Percentiles rank a stretch among this genome's conserved stretches.
Evolutionary conservation across 2,113 vertebrate genomes (phyloP).

Genomic region (Bombycilla garrulus): DNA sequence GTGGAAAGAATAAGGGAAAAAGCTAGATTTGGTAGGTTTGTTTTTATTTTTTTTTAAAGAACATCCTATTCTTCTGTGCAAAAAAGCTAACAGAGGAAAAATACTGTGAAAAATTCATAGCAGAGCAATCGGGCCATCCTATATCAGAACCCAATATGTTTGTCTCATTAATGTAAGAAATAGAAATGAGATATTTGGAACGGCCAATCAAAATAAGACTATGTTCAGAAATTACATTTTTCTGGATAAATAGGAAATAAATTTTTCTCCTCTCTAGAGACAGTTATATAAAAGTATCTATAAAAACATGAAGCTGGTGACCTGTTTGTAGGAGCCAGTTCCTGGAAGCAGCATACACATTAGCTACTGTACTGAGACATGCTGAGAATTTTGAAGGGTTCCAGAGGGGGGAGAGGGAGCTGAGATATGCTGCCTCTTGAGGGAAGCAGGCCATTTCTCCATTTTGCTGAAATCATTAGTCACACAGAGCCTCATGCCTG

Average conservation of each 20-base stretch:
- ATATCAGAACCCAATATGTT: neutral
- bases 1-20: neutral
- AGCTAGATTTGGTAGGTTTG: neutral
- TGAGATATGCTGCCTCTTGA: constrained; percentile 16
- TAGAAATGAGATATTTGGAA: neutral
- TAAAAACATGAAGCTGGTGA: neutral
- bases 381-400: neutral
- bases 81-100: neutral
- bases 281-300: neutral
- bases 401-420: neutral
- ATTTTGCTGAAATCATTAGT: constrained; percentile 53
- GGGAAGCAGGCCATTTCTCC: constrained; percentile 26
- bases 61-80: neutral
- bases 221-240: neutral
- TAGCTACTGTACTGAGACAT: neutral
- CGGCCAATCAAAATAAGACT: neutral
- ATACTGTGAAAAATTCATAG: neutral
- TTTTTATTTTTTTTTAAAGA: neutral
- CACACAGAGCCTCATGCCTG: constrained; percentile 28
- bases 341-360: neutral
- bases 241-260: neutral
- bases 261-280: neutral
- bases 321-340: neutral
- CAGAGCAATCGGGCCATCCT: neutral
- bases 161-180: neutral